A percentile compares a stretch with the other conserved stretches of the same genome.
These are phyloP conservation scores for Lepidurus apus DNA, from an alignment of 1,140 invertebrate species.

Conservation along the genomic window DNA sequence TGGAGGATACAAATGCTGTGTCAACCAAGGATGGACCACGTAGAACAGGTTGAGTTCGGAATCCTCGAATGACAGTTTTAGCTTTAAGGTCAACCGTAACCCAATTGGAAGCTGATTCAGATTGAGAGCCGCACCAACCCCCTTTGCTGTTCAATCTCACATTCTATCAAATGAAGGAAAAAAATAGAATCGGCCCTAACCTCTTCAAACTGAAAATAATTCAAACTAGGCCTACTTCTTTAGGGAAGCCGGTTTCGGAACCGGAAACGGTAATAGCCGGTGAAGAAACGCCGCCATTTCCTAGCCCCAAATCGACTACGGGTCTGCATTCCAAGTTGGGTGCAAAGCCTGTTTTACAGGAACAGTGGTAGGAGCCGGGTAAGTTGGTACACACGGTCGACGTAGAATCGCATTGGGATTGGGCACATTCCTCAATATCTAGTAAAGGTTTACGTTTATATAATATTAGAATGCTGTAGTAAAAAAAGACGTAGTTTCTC, in stretches of 20 bases:
- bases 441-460: slow-evolving; percentile 36
- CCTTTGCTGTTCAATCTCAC: slow-evolving; percentile 71
- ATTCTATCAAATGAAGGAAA: slow-evolving; percentile 51
- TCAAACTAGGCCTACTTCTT: slow-evolving; percentile 56
- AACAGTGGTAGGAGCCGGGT: slow-evolving; percentile 84
- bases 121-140: slow-evolving; percentile 82
- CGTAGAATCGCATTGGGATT: slow-evolving; percentile 78
- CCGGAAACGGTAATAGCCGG: slow-evolving; percentile 79
- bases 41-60: slow-evolving; percentile 79
- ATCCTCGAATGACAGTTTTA: slow-evolving; percentile 81
- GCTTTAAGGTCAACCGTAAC: slow-evolving; percentile 79
- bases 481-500: not conserved
- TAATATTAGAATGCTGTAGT: slow-evolving; percentile 21
- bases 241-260: slow-evolving; percentile 71
- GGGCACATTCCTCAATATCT: slow-evolving; percentile 89
- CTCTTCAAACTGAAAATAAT: slow-evolving; percentile 10
- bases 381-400: slow-evolving; percentile 89
- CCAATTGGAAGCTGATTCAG: slow-evolving; percentile 81
- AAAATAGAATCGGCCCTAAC: not conserved
- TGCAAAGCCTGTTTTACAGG: slow-evolving; percentile 75
- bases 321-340: slow-evolving; percentile 83
- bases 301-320: slow-evolving; percentile 78
- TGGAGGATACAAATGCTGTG: slow-evolving; percentile 74
- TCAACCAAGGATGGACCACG: slow-evolving; percentile 63
- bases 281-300: slow-evolving; percentile 82